Evolutionary conservation across 2,797 vertebrate genomes (phyloP), one percentile per base, ranked within the genome.

Genomic region (Takifugu rubripes): DNA sequence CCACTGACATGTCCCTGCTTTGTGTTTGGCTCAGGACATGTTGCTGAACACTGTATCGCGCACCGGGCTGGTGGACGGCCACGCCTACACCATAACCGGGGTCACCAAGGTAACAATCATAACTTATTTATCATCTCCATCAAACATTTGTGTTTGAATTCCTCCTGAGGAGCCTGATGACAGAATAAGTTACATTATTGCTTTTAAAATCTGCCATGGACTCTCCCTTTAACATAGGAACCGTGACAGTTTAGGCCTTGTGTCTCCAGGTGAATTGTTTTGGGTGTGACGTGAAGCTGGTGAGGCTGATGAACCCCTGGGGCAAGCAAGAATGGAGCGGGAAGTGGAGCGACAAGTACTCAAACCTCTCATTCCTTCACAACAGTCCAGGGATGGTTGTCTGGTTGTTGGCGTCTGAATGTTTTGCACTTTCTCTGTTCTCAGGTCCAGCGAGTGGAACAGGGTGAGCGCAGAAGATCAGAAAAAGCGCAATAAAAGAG

Each of bases 231-330:
- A 2, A 33, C 59, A 27, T 17, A 15, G 17, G 9, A 46, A 6
- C 9, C 0, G 12, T 24, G 25, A 11, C 44, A 10, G 33, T 29
- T 63, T 40, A n/a, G 36, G 36, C 5, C 5, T 5, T 33, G 51
- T 3, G 17, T 54, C 24, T 15, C 2, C 26, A 86, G 84, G 69
- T 86, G 0, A 1, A 12, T 0, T 26, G 50, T 0, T 15, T 29
- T 0, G 64, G 61, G 10, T 43, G 63, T 60, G 61, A 52, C 9
- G 66, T 68, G 27, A 72, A 10, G 58, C 78, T 84, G 71, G 75
- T 86, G 31, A 53, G 75, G 25, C 0, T 80, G 59, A 51, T 83
- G 56, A 86, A 86, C 53, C 84, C 84, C 2, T 84, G 82, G 80
- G 84, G 84, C 27, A 2, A 1, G 3, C 36, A 59, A 3, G 82